These are phyloP conservation scores for Aeoliscus strigatus DNA, from an alignment of 2,797 vertebrate genomes.

Conservation along the genomic window DNA sequence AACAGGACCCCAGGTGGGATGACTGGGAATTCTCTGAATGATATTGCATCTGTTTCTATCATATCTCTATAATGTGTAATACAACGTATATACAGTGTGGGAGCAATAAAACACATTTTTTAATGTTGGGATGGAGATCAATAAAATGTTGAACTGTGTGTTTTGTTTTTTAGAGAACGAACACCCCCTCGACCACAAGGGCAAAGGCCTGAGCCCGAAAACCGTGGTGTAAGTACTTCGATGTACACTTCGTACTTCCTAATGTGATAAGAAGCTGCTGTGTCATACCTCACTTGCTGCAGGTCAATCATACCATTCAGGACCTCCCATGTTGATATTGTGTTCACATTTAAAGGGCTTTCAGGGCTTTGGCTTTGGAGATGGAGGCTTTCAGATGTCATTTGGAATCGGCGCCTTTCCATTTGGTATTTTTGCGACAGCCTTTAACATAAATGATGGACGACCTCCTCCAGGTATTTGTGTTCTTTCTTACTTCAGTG, in stretches of 20 bases:
- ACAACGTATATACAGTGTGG: too few relatives aligned
- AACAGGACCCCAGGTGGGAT: constrained; percentile 92
- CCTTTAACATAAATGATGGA: constrained; percentile 97
- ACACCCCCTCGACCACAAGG: constrained; percentile 97
- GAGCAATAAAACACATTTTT: too few relatives aligned
- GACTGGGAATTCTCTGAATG: not conserved
- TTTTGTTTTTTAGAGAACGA: constrained; percentile 82
- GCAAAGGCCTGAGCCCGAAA: constrained; percentile 97
- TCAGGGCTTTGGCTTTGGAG: constrained; percentile 98
- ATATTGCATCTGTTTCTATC: too few relatives aligned
- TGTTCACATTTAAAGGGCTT: constrained; percentile 80
- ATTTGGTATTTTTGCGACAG: constrained; percentile 97
- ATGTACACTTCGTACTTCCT: not conserved
- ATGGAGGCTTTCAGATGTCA: constrained; percentile 98
- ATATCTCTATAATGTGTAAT: too few relatives aligned
- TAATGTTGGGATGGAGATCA: too few relatives aligned
- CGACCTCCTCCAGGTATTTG: constrained; percentile 89
- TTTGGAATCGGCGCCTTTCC: constrained; percentile 98
- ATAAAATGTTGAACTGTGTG: too few relatives aligned
- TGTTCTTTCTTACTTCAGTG: constrained; percentile 1
- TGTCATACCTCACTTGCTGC: constrained; percentile 44
- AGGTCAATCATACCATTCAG: not conserved
- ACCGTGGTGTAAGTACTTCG: constrained; percentile 86
- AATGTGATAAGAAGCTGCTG: too few relatives aligned
- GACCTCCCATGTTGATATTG: not conserved